Evolutionary conservation across 2,797 vertebrate genomes (phyloP), one percentile per base, ranked within the genome.

Genomic region (Rhinichthys osculus): DNA sequence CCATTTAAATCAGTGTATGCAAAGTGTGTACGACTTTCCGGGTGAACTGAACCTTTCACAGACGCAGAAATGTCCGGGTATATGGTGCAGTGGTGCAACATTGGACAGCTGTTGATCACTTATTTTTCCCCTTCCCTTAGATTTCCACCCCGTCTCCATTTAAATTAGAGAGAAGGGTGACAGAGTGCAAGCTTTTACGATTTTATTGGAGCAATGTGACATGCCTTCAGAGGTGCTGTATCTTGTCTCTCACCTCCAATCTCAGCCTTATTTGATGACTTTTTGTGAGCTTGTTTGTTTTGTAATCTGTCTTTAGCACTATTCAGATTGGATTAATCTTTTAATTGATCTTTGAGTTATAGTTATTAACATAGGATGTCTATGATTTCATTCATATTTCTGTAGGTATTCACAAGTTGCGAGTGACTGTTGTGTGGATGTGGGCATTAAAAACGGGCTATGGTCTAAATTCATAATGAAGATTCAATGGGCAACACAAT

Each of bases 171-270:
- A 89, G 89, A 89, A 92, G 91, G 89, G 91, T 84, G 90, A 88
- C 89, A 40, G 86, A 89, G 87, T 91, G 90, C 90, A 88, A 82
- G 90, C 92, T 85, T 90, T 95, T 94, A 95, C 92, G 92, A 95
- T 95, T 95, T 95, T 95, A 95, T 95, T 93, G 94, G 92, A 89
- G 90, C 89, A 89, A 91, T 94, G 92, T 62, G 91, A 92, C 90
- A 82, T 93, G 92, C 88, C 90, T 90, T 89, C 85, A 88, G 91
- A 94, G 92, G 92, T 93, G 92, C 91, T 93, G 91, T 82, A 93
- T 86, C 62, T 87, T 6, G 80, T 86, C 72, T 86, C 59, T 11
- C 86, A 78, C 78, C 88, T 91, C 92, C 90, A 85, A 87, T 21
- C 80, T 84, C 81, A 8, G 70, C 47, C 13, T 64, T 71, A 50